Base-by-base conservation (phyloP, 2,888 invertebrate species). In the Drosophila fulvimacula region DNA sequence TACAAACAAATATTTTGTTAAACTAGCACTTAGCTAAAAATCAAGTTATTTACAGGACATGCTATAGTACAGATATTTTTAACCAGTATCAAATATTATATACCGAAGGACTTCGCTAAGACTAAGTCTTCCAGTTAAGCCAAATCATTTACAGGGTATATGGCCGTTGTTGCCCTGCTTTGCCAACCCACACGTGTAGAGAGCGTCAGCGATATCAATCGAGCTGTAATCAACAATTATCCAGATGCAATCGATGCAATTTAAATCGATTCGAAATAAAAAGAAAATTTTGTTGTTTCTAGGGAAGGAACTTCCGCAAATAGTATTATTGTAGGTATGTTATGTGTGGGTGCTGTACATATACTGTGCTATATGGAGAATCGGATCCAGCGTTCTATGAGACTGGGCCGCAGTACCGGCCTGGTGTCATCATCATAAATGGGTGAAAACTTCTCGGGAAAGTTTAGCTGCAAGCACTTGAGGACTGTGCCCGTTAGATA, bases 391-490 rank as follows among this genome's bases (percentile, higher is more conserved):
- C 89, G 88, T 13, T 79, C 88, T 21, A 82, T 27, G 6, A 86
- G 24, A 61, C 85, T 86, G 21, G 88, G 70, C 2, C 84, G 67
- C 5, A 69, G 46, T 0, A 36, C 32, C 1, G 82, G 4, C 0
- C 1, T 13, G 19, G 0, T 0, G 11, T 0, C 1, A 0, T 78
- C 85, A 55, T 86, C 89, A 51, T 82, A 89, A 13, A 78, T 80
- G 36, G 88, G 82, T 2, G 76, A 57, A 38, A 85, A 86, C 55
- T 89, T 86, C 34, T 88, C 90, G 34, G 89, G 88, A 32, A 89
- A 86, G 11, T 36, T 72, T 0, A 62, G 42, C 30, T 85, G 81
- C 27, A 86, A 68, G 15, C 82, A 82, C 5, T 27, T 42, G n/a
- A 86, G 39, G 2, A 82, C 89, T 7, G 88, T 89, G 0, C 76